Conservation (phyloP, 2,888 invertebrate species). For the Plemyria rubiginata region DNA sequence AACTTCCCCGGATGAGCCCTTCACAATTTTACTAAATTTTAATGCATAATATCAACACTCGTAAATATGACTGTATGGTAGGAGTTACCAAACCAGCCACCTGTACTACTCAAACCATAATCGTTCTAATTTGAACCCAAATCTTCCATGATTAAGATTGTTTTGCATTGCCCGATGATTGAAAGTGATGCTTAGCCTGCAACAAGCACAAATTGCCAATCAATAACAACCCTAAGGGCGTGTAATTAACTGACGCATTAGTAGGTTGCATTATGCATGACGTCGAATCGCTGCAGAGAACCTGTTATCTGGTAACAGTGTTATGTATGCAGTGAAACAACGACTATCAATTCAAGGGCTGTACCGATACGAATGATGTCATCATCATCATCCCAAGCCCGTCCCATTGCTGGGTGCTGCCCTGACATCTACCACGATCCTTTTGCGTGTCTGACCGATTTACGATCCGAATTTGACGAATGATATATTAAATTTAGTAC, state of each 20-base stretch:
- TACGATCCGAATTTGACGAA: no score
- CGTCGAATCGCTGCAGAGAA: slow-evolving; percentile 60
- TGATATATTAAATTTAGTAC: no score
- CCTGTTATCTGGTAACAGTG: slow-evolving; percentile 25
- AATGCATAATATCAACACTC: no score
- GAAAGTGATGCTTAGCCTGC: slow-evolving; percentile 5
- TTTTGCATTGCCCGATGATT: slow-evolving; percentile 7
- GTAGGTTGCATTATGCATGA: slow-evolving; percentile 74
- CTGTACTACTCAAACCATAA: background rate
- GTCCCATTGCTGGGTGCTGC: no score
- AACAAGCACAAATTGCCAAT: slow-evolving; percentile 64
- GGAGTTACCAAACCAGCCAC: no score
- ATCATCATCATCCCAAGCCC: no score
- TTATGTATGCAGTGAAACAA: slow-evolving; percentile 2
- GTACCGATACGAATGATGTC: background rate
- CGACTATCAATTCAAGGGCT: background rate
- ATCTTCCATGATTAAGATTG: background rate
- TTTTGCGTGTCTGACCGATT: no score
- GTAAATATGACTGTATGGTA: no score
- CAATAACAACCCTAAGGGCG: slow-evolving; percentile 69
- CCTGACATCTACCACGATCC: no score
- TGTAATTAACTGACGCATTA: slow-evolving; percentile 75
- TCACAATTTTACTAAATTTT: no score
- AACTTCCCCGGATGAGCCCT: no score
- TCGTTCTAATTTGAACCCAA: background rate